Evolutionary conservation across 2,888 invertebrate genomes (phyloP).

Genomic region (Heliconius ethilla): DNA sequence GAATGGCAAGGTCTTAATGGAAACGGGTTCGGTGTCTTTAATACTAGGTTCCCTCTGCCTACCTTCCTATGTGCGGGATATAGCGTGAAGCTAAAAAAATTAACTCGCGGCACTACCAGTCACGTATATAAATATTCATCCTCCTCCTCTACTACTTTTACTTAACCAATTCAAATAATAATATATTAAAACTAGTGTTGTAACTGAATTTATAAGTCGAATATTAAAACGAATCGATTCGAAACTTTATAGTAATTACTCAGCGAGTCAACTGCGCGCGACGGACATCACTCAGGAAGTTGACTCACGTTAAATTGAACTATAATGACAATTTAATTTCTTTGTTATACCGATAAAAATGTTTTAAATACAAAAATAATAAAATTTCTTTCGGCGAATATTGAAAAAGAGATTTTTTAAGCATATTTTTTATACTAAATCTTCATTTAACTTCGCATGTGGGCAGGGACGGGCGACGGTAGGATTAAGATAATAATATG

Average conservation of each 20-base stretch:
- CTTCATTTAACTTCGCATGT: no score
- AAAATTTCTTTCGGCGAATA: not conserved
- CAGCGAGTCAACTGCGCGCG: slow-evolving; percentile 36
- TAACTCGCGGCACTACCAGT: not conserved
- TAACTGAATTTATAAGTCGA: not conserved
- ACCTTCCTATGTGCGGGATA: not conserved
- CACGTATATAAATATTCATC: not conserved
- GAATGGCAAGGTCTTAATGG: no score
- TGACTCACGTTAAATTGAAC: slow-evolving; percentile 31
- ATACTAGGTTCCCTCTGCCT: not conserved
- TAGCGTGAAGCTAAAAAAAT: not conserved
- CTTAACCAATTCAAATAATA: not conserved
- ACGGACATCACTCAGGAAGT: slow-evolving; percentile 32
- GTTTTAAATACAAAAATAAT: not conserved
- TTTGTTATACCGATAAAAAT: slow-evolving; percentile 3
- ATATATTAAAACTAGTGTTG: slow-evolving; percentile 3
- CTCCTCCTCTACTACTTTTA: no score
- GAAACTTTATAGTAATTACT: slow-evolving; percentile 33
- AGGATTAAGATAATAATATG: no score
- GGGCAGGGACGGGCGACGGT: no score
- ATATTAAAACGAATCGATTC: slow-evolving; percentile 17
- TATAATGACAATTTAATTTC: slow-evolving; percentile 25
- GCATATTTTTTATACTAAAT: no score
- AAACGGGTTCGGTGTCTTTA: no score
- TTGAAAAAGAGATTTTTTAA: no score